phyloP scores from a whole-genome alignment of 2,888 invertebrate species.

The Hipparchia semele region DNA sequence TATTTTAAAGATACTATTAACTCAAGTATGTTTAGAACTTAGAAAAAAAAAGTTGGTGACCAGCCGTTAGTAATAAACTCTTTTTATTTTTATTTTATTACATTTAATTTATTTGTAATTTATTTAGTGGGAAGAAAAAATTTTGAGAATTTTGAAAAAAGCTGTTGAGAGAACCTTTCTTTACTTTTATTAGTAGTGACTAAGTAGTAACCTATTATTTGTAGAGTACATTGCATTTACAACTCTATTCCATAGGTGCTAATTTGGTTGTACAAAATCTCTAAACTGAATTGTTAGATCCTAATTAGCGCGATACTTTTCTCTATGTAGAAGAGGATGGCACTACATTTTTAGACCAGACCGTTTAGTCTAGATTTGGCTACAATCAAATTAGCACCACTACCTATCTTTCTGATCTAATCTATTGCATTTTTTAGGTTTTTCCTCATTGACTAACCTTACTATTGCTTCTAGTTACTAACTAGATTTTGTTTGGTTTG shows the following conservation, averaged over 20 bases:
- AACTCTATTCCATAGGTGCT: conserved; percentile 17
- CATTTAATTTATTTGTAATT: not conserved
- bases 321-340: too few species aligned
- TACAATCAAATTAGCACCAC: too few species aligned
- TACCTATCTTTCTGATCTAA: conserved; percentile 34
- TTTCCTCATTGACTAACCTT: conserved; percentile 25
- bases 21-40: too few species aligned
- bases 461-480: conserved; percentile 27
- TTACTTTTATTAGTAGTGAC: conserved; percentile 25
- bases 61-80: too few species aligned
- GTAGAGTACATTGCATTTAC: conserved; percentile 64
- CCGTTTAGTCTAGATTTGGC: too few species aligned
- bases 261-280: too few species aligned
- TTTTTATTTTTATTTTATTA: not conserved
- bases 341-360: too few species aligned
- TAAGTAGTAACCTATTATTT: conserved; percentile 36
- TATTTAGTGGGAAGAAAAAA: not conserved
- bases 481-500: conserved; percentile 13
- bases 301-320: too few species aligned
- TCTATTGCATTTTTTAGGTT: conserved; percentile 11
- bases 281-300: too few species aligned
- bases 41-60: too few species aligned
- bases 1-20: too few species aligned
- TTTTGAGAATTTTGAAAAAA: not conserved
- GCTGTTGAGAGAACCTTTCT: conserved; percentile 42